Conservation (phyloP, 1,140 invertebrate species). For the Bombyx mori region ASM3026992v2 NC_085121.1:8091501-8092000, state of each 20-base stretch:
- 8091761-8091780: conserved; percentile 3
- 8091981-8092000: background rate
- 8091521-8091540: conserved; percentile 41
- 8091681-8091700: conserved; percentile 37
- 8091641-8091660: conserved; percentile 17
- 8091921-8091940: background rate
- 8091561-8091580: conserved; percentile 34
- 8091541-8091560: conserved; percentile 27
- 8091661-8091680: conserved; percentile 38
- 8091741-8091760: conserved; percentile 7
- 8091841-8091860: too few species aligned
- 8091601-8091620: conserved; percentile 27
- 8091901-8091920: background rate
- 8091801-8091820: too few species aligned
- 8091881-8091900: too few species aligned
- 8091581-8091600: conserved; percentile 30
- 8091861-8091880: too few species aligned
- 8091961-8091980: conserved; percentile 1
- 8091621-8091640: conserved; percentile 19
- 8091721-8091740: conserved; percentile 35
- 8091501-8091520: conserved; percentile 40
- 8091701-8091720: conserved; percentile 38
- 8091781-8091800: background rate
- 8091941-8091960: background rate
- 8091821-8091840: too few species aligned